Evolutionary conservation across 1,140 invertebrate species (phyloP), one percentile per base, ranked within the genome.

Genomic region (Pseudoatta argentina): DNA sequence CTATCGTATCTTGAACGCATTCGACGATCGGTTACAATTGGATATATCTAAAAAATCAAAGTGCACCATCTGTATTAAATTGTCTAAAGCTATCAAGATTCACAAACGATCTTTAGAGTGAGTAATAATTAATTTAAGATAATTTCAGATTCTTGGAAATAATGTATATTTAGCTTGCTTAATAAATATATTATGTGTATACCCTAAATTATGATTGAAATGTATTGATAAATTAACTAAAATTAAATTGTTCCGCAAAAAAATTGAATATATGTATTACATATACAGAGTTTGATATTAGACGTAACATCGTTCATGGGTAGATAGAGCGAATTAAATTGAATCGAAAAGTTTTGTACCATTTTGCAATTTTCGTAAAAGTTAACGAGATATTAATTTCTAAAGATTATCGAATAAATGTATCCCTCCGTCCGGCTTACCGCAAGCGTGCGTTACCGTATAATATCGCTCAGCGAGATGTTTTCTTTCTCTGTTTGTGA

Each of bases 91-190:
- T 64, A n/a, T 77, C 1, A 77, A 48, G 24, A 63, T 77, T 14
- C 75, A 77, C 16, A 77, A 3, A 44, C 75, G 24, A 48, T 77
- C 75, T 21, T 14, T 77, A n/a, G 21, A 77, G 75, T 77, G 24
- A 5, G 63, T 81, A 69, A 51, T 69, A 27, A 63, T 63, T 63
- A 67, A 67, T 44, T 44, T 67, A 67, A 67, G 27, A 67, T 44
- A 44, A 24, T 24, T 24, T 24, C 1, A 24, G 10, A 21, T 39
- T 67, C 3, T 14, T 14, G 39, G 10, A 48, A 1, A 67, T 67
- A 67, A 67, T 14, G 44, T 66, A 34, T 66, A 34, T 8, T 66
- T 1, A 66, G 18, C 0, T 66, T 34, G 3, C 18, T 34, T 64
- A 57, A 59, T 59, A 66, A 57, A 59, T 59, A 34, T 34, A 66